Evolutionary conservation across 2,113 vertebrate genomes (phyloP).

Genomic region (Gnathonemus longibarbis): DNA sequence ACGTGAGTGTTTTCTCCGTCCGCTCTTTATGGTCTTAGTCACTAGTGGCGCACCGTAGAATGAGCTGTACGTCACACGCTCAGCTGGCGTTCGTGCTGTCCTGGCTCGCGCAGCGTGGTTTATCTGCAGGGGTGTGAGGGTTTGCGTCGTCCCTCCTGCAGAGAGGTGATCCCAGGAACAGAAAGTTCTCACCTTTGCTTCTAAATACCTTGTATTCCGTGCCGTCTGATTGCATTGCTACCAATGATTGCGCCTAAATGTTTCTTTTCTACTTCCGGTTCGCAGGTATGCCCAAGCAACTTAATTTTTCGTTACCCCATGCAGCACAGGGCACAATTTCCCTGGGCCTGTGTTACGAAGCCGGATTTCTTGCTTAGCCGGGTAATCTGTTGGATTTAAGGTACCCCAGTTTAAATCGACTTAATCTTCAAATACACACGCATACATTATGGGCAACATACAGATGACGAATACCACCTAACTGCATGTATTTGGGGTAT

Average conservation of each 20-base stretch:
- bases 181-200: neutral
- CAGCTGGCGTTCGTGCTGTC: neutral
- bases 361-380: neutral
- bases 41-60: conserved; percentile 84
- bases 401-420: neutral
- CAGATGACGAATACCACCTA: neutral
- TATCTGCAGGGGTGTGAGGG: neutral
- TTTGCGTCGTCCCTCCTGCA: neutral
- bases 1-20: conserved; percentile 48
- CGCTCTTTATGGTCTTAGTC: conserved; percentile 75
- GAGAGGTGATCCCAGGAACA: neutral
- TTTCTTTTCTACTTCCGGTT: conserved; percentile 3
- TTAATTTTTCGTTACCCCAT: neutral
- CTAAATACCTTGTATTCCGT: neutral
- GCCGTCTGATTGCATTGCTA: neutral
- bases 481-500: neutral
- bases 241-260: neutral
- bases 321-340: neutral
- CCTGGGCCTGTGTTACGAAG: neutral
- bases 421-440: neutral
- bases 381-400: neutral
- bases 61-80: conserved; percentile 44
- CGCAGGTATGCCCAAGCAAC: neutral
- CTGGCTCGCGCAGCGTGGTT: neutral
- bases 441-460: neutral